Conservation (phyloP, 2,113 vertebrate species). For the Empidonax alnorum region DNA sequence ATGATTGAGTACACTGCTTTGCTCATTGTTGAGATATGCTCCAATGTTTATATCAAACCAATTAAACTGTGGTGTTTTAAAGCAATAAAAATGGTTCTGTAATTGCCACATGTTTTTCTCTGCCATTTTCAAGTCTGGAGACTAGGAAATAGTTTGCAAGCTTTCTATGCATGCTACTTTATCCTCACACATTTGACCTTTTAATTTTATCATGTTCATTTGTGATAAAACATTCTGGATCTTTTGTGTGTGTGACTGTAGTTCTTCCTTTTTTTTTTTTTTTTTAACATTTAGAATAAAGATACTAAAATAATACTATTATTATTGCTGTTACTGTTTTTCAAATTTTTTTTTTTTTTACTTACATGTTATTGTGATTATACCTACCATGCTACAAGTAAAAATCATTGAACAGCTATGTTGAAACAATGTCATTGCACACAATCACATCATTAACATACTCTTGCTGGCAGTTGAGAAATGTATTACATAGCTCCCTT, state of each 20-base stretch:
- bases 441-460: not conserved
- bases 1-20: slow-evolving; percentile 50
- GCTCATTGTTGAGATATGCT: slow-evolving; percentile 49
- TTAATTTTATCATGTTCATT: not conserved
- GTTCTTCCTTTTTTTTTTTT: not conserved
- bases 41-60: slow-evolving; percentile 49
- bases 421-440: not conserved
- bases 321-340: not conserved
- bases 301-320: not conserved
- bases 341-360: not conserved
- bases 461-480: not conserved
- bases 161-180: not conserved
- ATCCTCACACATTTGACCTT: not conserved
- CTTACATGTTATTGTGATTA: not conserved
- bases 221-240: not conserved
- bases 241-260: not conserved
- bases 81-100: slow-evolving; percentile 48
- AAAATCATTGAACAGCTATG: not conserved
- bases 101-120: slow-evolving; percentile 42
- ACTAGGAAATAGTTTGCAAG: not conserved
- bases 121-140: slow-evolving; percentile 27
- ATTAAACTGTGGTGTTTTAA: slow-evolving; percentile 39
- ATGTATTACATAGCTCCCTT: not conserved
- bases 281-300: not conserved
- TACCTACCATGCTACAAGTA: not conserved